Evolutionary conservation across 2,113 vertebrate species (phyloP).

Genomic region (Rattus norvegicus): DNA sequence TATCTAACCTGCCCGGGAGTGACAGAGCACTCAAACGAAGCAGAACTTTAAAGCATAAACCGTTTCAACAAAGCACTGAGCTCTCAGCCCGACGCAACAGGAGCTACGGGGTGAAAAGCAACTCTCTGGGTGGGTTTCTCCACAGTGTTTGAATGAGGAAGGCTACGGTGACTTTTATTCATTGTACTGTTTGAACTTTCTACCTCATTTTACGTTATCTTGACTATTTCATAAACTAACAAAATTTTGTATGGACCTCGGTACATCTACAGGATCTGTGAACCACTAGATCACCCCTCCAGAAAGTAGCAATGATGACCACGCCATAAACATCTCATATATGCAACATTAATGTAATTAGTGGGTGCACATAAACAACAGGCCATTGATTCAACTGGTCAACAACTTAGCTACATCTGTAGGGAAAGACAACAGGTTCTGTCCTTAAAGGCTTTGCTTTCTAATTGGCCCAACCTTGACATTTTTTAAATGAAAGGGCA

Average conservation of each 20-base stretch:
- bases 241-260: not conserved
- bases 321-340: not conserved
- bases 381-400: not conserved
- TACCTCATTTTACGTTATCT: not conserved
- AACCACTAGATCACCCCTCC: not conserved
- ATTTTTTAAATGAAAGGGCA: constrained; percentile 15
- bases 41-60: constrained; percentile 13
- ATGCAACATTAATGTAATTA: not conserved
- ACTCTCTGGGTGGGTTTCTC: not conserved
- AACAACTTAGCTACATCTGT: not conserved
- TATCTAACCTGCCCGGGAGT: not conserved
- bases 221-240: constrained; percentile 34
- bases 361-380: not conserved
- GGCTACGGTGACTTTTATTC: not conserved
- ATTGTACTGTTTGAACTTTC: not conserved
- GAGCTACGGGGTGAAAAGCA: constrained; percentile 21
- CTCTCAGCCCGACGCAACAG: constrained; percentile 5
- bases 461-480: not conserved
- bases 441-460: constrained; percentile 9
- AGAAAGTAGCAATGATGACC: not conserved
- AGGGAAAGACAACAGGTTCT: not conserved
- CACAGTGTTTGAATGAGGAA: not conserved
- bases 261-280: not conserved
- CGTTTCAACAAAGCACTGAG: constrained; percentile 49
- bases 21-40: not conserved